Evolutionary conservation across 2,113 vertebrate species (phyloP), one percentile per base, ranked within the genome.

Genomic region (Lasiurus cinereus): DNA sequence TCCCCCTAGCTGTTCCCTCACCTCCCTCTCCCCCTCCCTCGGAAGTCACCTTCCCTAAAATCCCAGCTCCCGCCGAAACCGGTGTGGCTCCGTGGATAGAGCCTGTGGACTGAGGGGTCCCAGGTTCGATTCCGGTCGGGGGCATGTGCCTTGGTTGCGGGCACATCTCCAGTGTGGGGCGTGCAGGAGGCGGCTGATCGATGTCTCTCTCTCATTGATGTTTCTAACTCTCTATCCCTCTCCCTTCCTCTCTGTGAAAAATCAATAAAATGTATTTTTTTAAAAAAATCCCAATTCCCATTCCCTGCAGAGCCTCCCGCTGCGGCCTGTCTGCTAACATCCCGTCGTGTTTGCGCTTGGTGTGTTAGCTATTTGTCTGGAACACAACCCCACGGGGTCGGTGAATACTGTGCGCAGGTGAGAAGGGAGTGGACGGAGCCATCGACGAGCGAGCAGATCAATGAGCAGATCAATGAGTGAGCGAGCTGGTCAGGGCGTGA

Each of bases 291-390:
- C 39, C 39, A 39, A 5, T 39, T 39, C 5, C 39, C 39, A 39
- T 39, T 6, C 5, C 2, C 36, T 12, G 27, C 33, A 16, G 1
- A 29, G 48, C 48, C 56, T 15, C 70, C 29, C 2, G 3, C 31
- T 24, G 8, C 1, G 0, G 50, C 27, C 8, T 6, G 2, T 8
- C 12, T 14, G 14, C 36, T 8, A 31, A 33, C 13, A 8, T 0
- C 2, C 3, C 1, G 67, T 21, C 3, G 0, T 64, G 29, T 39
- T 2, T 27, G 9, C n/a, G 14, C 70, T 70, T 10, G 2, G 46
- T 12, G 19, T 79, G 43, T 59, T 10, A 22, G 13, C 31, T 36
- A 43, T 10, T 56, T 36, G 27, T 27, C 48, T 56, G 66, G 39
- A 87, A 46, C 29, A 4, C 1, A 29, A 46, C 22, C 50, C 74